Evolutionary conservation across 2,797 vertebrate genomes (phyloP).

Genomic region (Tolypeutes matacus): DNA sequence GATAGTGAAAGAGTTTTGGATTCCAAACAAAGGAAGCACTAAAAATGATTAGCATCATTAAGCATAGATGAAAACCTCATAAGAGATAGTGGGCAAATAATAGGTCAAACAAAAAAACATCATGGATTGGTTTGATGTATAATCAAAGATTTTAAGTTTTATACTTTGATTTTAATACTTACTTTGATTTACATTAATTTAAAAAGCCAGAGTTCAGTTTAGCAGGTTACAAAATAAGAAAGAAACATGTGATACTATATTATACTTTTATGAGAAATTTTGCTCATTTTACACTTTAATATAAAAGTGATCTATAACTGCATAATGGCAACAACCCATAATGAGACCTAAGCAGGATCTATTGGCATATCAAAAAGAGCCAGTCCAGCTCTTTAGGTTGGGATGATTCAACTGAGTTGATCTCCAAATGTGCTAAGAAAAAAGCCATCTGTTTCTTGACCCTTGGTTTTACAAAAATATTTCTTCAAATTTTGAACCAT

Average conservation of each 20-base stretch:
- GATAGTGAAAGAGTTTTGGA: not conserved
- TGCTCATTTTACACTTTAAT: not conserved
- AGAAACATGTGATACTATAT: conserved; percentile 2
- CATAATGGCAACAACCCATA: not conserved
- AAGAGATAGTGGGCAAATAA: not conserved
- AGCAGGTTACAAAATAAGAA: conserved; percentile 33
- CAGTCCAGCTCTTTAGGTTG: not conserved
- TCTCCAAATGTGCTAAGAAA: not conserved
- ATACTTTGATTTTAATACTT: conserved; percentile 23
- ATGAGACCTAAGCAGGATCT: not conserved
- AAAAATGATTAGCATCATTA: not conserved
- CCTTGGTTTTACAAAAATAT: conserved; percentile 1
- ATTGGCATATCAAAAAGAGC: not conserved
- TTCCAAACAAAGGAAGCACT: not conserved
- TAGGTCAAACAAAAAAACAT: not conserved
- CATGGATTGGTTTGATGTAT: not conserved
- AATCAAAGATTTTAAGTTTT: not conserved
- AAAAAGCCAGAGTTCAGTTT: conserved; percentile 35
- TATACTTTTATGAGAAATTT: not conserved
- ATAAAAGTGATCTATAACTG: not conserved
- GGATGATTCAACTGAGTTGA: not conserved
- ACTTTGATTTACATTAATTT: conserved; percentile 54
- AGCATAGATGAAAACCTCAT: not conserved
- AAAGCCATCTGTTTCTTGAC: not conserved
- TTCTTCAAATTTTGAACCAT: not conserved